A percentile compares a stretch with the other conserved stretches of the same genome.
Evolutionary conservation across 2,888 invertebrate species (phyloP).

Genomic region (Nemotelus pantherinus): DNA sequence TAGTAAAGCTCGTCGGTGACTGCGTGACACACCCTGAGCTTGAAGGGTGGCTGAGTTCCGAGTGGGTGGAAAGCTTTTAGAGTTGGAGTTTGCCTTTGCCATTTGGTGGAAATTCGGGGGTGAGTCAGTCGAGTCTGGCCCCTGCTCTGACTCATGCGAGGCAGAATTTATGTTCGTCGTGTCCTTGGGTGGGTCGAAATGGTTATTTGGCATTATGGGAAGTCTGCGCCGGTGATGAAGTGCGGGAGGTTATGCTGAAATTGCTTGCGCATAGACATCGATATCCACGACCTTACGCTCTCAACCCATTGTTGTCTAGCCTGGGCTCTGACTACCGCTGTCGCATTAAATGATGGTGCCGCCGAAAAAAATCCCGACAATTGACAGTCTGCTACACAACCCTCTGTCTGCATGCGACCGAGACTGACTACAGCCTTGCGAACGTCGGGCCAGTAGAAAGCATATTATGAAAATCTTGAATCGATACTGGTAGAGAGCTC

Average conservation of each 20-base stretch:
- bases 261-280: constrained; percentile 15
- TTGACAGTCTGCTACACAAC: constrained; percentile 4
- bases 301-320: constrained; percentile 42
- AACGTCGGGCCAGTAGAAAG: background rate
- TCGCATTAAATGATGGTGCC: constrained; percentile 28
- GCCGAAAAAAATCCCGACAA: constrained; percentile 23
- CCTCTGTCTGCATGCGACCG: background rate
- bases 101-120: background rate
- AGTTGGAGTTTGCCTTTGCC: background rate
- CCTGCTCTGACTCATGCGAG: background rate
- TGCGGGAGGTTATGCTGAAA: too few relatives aligned
- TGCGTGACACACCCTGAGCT: background rate
- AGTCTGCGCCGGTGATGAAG: too few relatives aligned
- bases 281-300: constrained; percentile 39
- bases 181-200: constrained; percentile 32
- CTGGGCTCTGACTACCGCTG: background rate
- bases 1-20: constrained; percentile 6
- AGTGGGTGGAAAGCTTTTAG: background rate
- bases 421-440: background rate
- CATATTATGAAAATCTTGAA: constrained; percentile 4
- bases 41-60: background rate
- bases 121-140: constrained; percentile 14
- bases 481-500: constrained; percentile 5
- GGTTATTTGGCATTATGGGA: too few relatives aligned
- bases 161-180: constrained; percentile 25